Base-by-base conservation (phyloP, 2,113 vertebrate species). In the Phaetusa simplex region DNA sequence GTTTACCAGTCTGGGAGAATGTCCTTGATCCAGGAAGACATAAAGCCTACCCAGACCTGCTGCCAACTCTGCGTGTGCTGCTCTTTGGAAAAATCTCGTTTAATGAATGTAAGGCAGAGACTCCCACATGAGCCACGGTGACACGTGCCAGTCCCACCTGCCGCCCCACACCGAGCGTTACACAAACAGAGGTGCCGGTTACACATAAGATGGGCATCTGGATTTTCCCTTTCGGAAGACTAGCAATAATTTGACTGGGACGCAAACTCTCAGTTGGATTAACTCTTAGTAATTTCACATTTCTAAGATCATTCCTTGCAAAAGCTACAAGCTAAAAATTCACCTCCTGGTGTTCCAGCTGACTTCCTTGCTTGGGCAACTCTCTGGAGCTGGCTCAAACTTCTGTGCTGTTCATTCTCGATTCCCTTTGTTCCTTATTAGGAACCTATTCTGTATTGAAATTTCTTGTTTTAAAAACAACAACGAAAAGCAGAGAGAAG, bases 81-180 rank as follows among this genome's bases (percentile, higher is more conserved):
- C 18, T 76, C 27, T 91, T 70, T 36, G n/a, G 61, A 61, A 91
- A 85, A 78, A 67, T n/a, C 55, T 88, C 20, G 14, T 94, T 86
- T 84, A 82, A 65, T 56, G 43, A 78, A 81, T 32, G 59, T 22
- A 23, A 58, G 38, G 40, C 59, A 94, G 49, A 67, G 27, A 19
- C 5, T 85, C 30, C 56, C 70, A 53, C 27, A 9, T 0, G 6
- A 55, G 81, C 38, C 38, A 8, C 0, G 1, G 27, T 3, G 40
- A 50, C 2, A 3, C 3, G 2, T 61, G 18, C 36, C 72, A 49
- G 53, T 40, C 59, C 55, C 50, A 36, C 56, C 52, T 55, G 17
- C 52, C 1, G 3, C 69, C 49, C 69, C 0, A 0, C 58, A 36
- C 30, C 16, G n/a, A 71, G 53, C 0, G 0, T 27, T 59, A 27